phyloP scores from a whole-genome alignment of 2,888 invertebrate species.

The Volucella zonaria region DNA sequence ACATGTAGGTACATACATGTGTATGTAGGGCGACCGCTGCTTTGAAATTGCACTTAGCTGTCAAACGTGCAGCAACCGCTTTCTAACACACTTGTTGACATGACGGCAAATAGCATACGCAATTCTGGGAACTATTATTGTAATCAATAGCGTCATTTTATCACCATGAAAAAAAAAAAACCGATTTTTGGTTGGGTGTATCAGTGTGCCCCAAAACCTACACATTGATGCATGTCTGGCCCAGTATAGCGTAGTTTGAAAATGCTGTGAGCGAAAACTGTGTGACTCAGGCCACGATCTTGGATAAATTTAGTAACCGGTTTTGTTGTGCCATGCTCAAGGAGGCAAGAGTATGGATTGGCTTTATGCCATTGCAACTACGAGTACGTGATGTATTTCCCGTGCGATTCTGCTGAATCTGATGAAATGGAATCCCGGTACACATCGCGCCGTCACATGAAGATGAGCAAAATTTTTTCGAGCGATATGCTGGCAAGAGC shows the following conservation, averaged over 20 bases:
- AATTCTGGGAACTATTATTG: background rate
- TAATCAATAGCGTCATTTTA: background rate
- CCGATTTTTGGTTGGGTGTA: too few species aligned
- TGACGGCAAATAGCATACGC: background rate
- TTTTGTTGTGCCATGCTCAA: background rate
- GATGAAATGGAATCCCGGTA: conserved; percentile 37
- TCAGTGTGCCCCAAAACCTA: background rate
- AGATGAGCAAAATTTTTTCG: conserved; percentile 15
- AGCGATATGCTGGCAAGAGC: background rate
- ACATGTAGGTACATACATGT: too few species aligned
- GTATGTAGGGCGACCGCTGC: background rate
- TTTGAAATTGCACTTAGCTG: background rate
- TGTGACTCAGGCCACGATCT: conserved; percentile 36
- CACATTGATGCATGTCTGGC: conserved; percentile 9
- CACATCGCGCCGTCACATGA: background rate
- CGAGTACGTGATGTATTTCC: conserved; percentile 60
- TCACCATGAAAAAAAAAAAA: background rate
- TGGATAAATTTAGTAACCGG: conserved; percentile 31
- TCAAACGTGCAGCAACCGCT: background rate
- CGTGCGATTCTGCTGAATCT: conserved; percentile 18
- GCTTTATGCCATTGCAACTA: conserved; percentile 7
- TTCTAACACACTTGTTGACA: background rate
- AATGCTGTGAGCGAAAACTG: background rate
- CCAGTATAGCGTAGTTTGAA: background rate
- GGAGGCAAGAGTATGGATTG: too few species aligned